These are phyloP conservation scores for Danaus melanippus DNA, from an alignment of 1,140 invertebrate genomes.

Conservation along the genomic window DNA sequence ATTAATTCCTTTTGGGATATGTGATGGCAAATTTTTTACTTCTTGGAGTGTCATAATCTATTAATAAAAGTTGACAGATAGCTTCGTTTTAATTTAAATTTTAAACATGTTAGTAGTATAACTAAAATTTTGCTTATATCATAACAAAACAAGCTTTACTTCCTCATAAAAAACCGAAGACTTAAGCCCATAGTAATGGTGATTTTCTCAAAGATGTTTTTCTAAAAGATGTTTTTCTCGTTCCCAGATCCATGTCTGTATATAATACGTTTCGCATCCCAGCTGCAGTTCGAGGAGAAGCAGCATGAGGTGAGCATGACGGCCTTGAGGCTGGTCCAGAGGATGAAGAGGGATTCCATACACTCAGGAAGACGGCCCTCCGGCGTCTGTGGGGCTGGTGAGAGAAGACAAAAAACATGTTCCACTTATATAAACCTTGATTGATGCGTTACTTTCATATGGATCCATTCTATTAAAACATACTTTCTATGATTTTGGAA, in stretches of 20 bases:
- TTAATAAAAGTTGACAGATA: too few relatives aligned
- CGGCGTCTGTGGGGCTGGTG: conserved; percentile 96
- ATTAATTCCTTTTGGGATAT: too few relatives aligned
- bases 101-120: too few relatives aligned
- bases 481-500: too few relatives aligned
- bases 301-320: conserved; percentile 96
- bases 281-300: conserved; percentile 93
- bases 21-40: too few relatives aligned
- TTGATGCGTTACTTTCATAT: too few relatives aligned
- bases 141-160: neutral
- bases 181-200: too few relatives aligned
- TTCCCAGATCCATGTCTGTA: conserved; percentile 94
- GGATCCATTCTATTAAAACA: too few relatives aligned
- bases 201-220: neutral
- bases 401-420: conserved; percentile 13
- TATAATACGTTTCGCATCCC: conserved; percentile 94
- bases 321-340: conserved; percentile 91
- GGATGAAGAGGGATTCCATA: conserved; percentile 99
- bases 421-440: too few relatives aligned
- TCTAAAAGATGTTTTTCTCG: conserved; percentile 8
- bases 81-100: too few relatives aligned
- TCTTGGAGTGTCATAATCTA: too few relatives aligned
- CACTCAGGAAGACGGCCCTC: conserved; percentile 96
- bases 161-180: neutral
- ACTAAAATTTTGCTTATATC: too few relatives aligned